Evolutionary conservation across 2,113 vertebrate species (phyloP).

Genomic region (Onychorhynchus coronatus): DNA sequence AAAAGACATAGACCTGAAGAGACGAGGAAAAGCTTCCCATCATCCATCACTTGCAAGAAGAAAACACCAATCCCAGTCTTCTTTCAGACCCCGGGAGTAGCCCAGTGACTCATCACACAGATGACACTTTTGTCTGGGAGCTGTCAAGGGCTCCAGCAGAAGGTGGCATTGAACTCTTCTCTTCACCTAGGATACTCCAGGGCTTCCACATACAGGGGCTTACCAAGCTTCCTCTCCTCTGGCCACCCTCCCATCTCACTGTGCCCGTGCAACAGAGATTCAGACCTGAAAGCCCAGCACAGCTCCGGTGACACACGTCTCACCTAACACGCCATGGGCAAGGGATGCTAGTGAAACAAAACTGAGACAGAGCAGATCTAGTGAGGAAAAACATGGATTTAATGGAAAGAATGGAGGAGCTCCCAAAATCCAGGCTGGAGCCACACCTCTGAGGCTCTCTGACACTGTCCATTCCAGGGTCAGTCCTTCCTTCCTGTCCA

Average conservation of each 20-base stretch:
- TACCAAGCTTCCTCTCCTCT: background rate
- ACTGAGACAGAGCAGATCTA: background rate
- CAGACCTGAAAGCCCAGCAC: background rate
- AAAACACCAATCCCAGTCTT: background rate
- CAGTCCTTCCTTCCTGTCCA: conserved; percentile 18
- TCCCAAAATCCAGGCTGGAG: background rate
- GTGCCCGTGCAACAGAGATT: background rate
- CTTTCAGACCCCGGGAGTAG: background rate
- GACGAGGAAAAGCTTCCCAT: fast-evolving
- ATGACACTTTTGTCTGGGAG: background rate
- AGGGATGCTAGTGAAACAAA: background rate
- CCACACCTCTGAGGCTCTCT: background rate
- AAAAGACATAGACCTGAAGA: background rate
- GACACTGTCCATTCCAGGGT: background rate
- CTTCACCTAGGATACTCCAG: background rate
- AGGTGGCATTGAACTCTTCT: background rate
- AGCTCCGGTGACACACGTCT: background rate
- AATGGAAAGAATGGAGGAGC: conserved; percentile 60
- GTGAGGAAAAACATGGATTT: conserved; percentile 53
- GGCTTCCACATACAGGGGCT: too few relatives aligned
- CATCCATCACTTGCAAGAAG: background rate
- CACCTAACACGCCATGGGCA: background rate
- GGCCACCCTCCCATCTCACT: background rate
- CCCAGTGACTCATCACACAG: background rate
- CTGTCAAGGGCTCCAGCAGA: background rate